Evolutionary conservation across 2,797 vertebrate genomes (phyloP).

Genomic region (Esox masquinongy): DNA sequence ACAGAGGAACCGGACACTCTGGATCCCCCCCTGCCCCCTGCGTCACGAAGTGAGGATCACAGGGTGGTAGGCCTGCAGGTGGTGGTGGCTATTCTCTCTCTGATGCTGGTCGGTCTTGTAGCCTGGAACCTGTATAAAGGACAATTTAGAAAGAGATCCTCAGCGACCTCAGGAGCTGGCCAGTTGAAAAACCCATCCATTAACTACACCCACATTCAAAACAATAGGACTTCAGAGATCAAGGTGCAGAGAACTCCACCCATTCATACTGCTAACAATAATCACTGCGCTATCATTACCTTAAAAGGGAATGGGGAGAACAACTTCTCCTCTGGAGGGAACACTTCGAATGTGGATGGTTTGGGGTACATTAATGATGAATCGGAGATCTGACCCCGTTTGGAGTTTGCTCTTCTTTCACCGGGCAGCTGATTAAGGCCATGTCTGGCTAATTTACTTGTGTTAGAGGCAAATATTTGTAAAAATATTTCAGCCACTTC

Average conservation of each 20-base stretch:
- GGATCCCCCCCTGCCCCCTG: conserved; percentile 7
- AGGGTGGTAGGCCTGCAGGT: conserved; percentile 59
- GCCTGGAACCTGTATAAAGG: conserved; percentile 60
- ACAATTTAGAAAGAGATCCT: conserved; percentile 34
- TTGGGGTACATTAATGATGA: conserved; percentile 76
- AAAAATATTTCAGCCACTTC: conserved; percentile 8
- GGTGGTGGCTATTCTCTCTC: conserved; percentile 56
- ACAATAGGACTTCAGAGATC: conserved; percentile 56
- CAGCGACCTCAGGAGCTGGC: not conserved
- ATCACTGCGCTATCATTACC: conserved; percentile 55
- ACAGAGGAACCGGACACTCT: rapidly evolving
- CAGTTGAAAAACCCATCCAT: conserved; percentile 45
- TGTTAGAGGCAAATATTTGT: not conserved
- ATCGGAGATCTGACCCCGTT: conserved; percentile 72
- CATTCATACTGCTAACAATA: conserved; percentile 63
- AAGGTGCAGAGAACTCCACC: conserved; percentile 48
- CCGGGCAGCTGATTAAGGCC: conserved; percentile 49
- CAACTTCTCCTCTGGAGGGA: conserved; percentile 59
- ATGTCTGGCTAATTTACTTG: not conserved
- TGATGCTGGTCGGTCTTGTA: conserved; percentile 62
- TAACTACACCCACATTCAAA: conserved; percentile 57
- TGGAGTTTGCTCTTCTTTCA: conserved; percentile 29
- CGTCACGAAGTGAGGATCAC: conserved; percentile 22
- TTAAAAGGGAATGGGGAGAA: conserved; percentile 66
- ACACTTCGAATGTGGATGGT: conserved; percentile 66